Base-by-base conservation (phyloP, 2,888 invertebrate species). In the Trichacis sp. region DNA sequence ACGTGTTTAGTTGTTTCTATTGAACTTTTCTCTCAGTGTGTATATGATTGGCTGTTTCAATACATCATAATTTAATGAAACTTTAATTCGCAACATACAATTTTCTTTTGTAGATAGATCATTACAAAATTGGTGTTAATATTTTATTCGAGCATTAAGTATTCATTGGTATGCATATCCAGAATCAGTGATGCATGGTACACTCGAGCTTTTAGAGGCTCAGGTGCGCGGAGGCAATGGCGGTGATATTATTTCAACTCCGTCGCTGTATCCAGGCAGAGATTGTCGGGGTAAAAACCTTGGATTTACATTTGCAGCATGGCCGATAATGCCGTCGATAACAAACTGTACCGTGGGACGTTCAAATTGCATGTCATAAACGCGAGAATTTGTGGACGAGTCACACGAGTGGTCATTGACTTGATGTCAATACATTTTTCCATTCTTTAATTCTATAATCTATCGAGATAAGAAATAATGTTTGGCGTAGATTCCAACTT, bases 151-250 rank as follows among this genome's bases (percentile, higher is more conserved):
- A n/a, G n/a, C n/a, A n/a, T n/a, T n/a, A n/a, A n/a, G n/a, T 33
- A n/a, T 33, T 33, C n/a, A 33, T 6, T n/a, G 33, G 11, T 33
- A 33, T 48, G 58, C 53, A 61, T 56, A 69, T 61, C 47, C 59
- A 64, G 64, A 68, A 68, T 68, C 70, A 68, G 58, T 57, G 65
- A 68, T 64, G 68, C 65, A 68, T 47, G 54, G 52, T 64, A 64
- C 53, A 62, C 64, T 51, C 58, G 36, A 65, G 70, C 70, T 70
- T 68, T 68, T 70, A 70, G 63, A 53, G 70, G 70, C 70, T 65
- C 70, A 68, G 70, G 70, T 70, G 57, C 61, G 63, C 48, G 58
- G 54, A 56, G 50, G 45, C 64, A 57, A 57, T 64, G 65, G 58
- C 68, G 65, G 58, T 68, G 59, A 68, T 70, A 70, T 68, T 70